A percentile compares a stretch with the other conserved stretches of the same genome.
Conservation (phyloP, 2,797 vertebrate genomes). For the Sparus aurata region DNA sequence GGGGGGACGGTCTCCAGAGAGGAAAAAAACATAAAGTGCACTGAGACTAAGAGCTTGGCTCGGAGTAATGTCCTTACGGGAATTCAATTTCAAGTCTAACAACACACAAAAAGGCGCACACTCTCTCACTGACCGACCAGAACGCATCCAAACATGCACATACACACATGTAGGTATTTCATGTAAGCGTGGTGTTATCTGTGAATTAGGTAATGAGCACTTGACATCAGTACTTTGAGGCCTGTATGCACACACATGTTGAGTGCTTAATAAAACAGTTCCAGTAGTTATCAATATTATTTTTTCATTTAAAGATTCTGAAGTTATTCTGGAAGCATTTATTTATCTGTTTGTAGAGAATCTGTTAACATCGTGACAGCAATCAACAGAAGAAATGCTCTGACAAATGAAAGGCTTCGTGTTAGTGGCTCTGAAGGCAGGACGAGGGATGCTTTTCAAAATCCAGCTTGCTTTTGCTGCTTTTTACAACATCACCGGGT, state of each 20-base stretch:
- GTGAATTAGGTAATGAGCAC: background rate
- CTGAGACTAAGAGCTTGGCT: conserved; percentile 30
- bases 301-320: background rate
- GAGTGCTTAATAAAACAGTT: no score
- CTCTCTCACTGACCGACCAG: background rate
- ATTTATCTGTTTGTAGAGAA: background rate
- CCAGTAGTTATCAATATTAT: background rate
- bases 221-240: background rate
- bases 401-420: no score
- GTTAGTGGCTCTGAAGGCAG: no score
- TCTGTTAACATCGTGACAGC: no score
- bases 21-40: conserved; percentile 25
- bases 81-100: conserved; percentile 27
- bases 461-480: no score
- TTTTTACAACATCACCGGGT: no score
- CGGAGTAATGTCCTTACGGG: conserved; percentile 25
- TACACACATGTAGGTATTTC: no score
- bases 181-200: background rate
- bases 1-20: conserved; percentile 30
- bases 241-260: background rate
- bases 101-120: conserved; percentile 5
- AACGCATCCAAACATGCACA: background rate
- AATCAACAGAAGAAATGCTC: no score
- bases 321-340: background rate
- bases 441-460: no score